phyloP scores from a whole-genome alignment of 2,888 invertebrate species.

The Laothoe populi region DNA sequence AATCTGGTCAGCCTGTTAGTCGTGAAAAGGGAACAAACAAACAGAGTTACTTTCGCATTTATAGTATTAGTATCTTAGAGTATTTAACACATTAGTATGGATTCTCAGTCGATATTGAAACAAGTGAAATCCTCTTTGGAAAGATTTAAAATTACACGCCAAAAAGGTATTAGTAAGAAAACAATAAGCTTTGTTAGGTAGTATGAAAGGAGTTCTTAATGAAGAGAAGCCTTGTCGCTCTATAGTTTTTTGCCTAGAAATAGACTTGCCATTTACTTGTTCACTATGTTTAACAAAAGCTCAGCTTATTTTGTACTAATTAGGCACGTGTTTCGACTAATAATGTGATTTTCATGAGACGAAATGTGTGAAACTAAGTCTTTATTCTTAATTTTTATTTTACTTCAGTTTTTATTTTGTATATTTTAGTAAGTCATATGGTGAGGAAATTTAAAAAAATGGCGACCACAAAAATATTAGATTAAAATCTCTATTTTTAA shows the following conservation, averaged over 20 bases:
- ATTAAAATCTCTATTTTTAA: too few relatives aligned
- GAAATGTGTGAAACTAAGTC: neutral
- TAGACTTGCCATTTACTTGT: constrained; percentile 35
- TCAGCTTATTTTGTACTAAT: neutral
- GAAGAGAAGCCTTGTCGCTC: constrained; percentile 36
- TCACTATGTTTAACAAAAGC: constrained; percentile 26
- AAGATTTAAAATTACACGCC: constrained; percentile 44
- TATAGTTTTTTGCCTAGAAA: constrained; percentile 26
- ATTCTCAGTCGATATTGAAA: neutral
- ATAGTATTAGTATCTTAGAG: too few relatives aligned
- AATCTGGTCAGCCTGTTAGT: too few relatives aligned
- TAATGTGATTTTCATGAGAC: neutral
- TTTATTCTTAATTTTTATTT: too few relatives aligned
- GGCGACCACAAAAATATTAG: too few relatives aligned
- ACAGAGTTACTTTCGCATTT: too few relatives aligned
- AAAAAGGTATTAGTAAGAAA: constrained; percentile 48
- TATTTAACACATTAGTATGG: too few relatives aligned
- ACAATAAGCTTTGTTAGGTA: constrained; percentile 35
- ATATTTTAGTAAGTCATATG: too few relatives aligned
- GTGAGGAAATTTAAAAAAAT: too few relatives aligned
- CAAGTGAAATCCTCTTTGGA: neutral
- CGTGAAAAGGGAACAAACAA: too few relatives aligned
- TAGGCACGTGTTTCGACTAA: neutral
- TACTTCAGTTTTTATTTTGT: too few relatives aligned
- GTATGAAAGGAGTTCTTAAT: constrained; percentile 44